A percentile compares a stretch with the other conserved stretches of the same genome.
Evolutionary conservation across 2,113 vertebrate genomes (phyloP).

Genomic region (Caloenas nicobarica): DNA sequence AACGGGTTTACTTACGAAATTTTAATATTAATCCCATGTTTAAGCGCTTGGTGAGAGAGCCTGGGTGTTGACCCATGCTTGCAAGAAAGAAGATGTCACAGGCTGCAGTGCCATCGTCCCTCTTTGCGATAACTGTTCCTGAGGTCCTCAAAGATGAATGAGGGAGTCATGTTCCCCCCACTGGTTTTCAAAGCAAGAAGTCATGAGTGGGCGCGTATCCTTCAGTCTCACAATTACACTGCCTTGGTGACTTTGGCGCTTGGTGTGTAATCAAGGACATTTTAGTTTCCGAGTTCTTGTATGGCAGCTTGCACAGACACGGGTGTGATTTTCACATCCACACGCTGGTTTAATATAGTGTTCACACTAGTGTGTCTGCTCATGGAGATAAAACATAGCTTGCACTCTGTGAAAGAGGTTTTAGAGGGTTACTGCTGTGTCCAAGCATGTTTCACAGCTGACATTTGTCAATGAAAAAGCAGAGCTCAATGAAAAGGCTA

Average conservation of each 20-base stretch:
- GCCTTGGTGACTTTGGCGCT: background rate
- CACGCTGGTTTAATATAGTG: background rate
- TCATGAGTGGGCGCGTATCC: background rate
- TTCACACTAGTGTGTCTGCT: background rate
- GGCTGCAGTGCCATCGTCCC: background rate
- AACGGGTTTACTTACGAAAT: background rate
- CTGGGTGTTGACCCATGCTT: background rate
- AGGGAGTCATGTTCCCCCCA: background rate
- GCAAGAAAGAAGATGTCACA: background rate
- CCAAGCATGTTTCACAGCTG: constrained; percentile 48
- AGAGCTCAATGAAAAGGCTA: constrained; percentile 61
- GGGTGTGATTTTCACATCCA: background rate
- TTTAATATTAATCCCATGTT: background rate
- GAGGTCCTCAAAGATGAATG: background rate
- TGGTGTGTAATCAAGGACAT: background rate
- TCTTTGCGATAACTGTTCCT: background rate
- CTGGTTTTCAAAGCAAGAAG: background rate
- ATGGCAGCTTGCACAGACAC: background rate
- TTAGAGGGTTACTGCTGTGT: background rate
- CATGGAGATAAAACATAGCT: background rate
- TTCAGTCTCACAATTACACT: background rate
- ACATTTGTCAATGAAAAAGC: constrained; percentile 54
- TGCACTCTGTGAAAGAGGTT: background rate
- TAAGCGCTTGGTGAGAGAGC: background rate
- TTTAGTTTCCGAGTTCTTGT: background rate